Percentiles rank a stretch among this genome's conserved stretches.
These are phyloP conservation scores for Gryon sp. DNA, from an alignment of 1,140 invertebrate species.

Conservation along the genomic window DNA sequence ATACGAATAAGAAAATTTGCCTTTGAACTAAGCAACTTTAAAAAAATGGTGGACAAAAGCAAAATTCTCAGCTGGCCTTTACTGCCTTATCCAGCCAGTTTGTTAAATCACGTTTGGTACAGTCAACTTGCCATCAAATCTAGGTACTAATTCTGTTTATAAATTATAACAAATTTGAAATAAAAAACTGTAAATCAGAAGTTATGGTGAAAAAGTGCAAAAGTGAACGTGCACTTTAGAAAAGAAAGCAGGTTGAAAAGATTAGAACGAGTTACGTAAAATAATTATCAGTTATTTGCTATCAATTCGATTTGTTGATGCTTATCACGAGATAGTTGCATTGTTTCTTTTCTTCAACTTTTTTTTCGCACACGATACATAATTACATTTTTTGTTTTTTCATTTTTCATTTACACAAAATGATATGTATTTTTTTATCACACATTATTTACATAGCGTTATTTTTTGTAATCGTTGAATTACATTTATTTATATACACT, in stretches of 20 bases:
- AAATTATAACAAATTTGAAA: no score
- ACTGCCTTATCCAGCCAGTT: conserved; percentile 73
- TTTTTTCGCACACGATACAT: conserved; percentile 22
- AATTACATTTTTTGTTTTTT: conserved; percentile 28
- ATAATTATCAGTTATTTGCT: conserved; percentile 37
- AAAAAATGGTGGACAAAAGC: conserved; percentile 78
- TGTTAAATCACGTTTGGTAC: conserved; percentile 77
- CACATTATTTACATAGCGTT: background rate
- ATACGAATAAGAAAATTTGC: conserved; percentile 1
- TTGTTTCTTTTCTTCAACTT: conserved; percentile 36
- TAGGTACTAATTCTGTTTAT: conserved; percentile 75
- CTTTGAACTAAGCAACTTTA: no score
- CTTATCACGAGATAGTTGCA: conserved; percentile 50
- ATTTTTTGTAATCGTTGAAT: no score
- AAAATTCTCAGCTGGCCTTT: conserved; percentile 75
- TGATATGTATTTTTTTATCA: conserved; percentile 15
- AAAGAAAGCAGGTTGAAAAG: background rate
- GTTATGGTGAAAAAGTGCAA: no score
- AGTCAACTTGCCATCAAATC: conserved; percentile 74
- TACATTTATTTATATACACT: no score
- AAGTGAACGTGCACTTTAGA: background rate
- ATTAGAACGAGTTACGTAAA: conserved; percentile 40
- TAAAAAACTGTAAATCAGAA: no score
- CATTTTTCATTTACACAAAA: conserved; percentile 8
- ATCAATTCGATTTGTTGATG: conserved; percentile 24